Base-by-base conservation (phyloP, 2,797 vertebrate genomes). In the Danio tinwini region DNA sequence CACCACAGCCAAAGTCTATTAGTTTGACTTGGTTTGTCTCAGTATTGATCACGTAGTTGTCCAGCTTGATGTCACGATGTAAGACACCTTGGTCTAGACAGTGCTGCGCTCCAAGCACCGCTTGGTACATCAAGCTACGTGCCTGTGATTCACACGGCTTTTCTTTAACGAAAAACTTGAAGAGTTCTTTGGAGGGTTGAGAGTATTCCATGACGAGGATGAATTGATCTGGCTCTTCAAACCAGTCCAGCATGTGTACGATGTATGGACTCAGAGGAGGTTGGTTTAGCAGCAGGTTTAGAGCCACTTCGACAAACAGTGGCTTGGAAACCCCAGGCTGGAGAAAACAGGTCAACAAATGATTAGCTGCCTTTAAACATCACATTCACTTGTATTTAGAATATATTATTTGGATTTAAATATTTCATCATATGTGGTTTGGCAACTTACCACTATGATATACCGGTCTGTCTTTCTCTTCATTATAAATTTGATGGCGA, bases 151-250 rank as follows among this genome's bases (percentile, higher is more conserved):
- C 19, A 1, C 45, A 47, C 17, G 9, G 12, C 4, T 4, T 7
- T 21, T 47, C n/a, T 4, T 6, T 6, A 0, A 47, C 0, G 2
- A 67, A 0, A 4, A 29, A 45, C 13, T 21, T 13, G 1, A 2
- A 7, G 11, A 67, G 13, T 10, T 13, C 7, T 19, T 3, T 0
- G 0, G 17, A 49, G 7, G 12, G 42, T 7, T 14, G 19, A 6
- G 45, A 47, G 9, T 50, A 49, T 0, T 64, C 40, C 8, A 64
- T n/a, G 5, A 64, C 7, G 5, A 64, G 42, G 7, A 10, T 5
- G n/a, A 44, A 44, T n/a, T 16, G 42, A 44, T 50, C 14, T 50
- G 13, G 13, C 13, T 50, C 49, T 50, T 50, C 13, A 16, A 50
- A 50, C 14, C 49, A 50, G 49, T 16, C 49, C 49, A 16, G 13